Evolutionary conservation across 2,797 vertebrate genomes (phyloP).

Genomic region (Crocidura indochinensis): DNA sequence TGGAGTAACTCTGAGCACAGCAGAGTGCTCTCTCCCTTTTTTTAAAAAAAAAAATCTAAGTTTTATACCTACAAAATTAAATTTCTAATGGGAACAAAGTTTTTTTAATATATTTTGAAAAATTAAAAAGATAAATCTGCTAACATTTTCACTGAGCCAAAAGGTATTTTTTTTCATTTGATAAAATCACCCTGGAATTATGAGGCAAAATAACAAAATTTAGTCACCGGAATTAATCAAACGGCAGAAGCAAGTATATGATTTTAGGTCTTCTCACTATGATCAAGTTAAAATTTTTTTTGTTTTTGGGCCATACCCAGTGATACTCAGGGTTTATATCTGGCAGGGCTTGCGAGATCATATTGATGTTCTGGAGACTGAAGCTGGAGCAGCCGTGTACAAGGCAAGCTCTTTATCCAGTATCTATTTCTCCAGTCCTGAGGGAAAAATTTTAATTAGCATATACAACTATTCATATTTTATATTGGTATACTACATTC

Average conservation of each 20-base stretch:
- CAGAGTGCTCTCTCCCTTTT: no score
- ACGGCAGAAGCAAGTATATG: neutral
- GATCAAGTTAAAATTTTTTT: neutral
- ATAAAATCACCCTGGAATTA: neutral
- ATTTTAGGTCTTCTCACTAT: neutral
- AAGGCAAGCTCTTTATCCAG: no score
- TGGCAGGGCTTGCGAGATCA: no score
- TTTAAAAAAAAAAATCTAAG: no score
- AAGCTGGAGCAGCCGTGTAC: no score
- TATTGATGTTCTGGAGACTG: no score
- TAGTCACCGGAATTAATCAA: conserved; percentile 12
- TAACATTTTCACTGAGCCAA: conserved; percentile 7
- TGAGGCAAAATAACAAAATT: neutral
- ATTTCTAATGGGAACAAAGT: neutral
- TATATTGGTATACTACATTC: neutral
- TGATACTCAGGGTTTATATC: no score
- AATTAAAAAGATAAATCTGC: neutral
- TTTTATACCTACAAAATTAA: neutral
- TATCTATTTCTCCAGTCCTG: no score
- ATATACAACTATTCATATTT: neutral
- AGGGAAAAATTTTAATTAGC: neutral
- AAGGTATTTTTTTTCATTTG: neutral
- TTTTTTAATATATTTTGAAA: neutral
- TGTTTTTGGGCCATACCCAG: no score
- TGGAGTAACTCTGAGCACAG: no score